Evolutionary conservation across 2,888 invertebrate genomes (phyloP).

Genomic region (Agrochola macilenta): DNA sequence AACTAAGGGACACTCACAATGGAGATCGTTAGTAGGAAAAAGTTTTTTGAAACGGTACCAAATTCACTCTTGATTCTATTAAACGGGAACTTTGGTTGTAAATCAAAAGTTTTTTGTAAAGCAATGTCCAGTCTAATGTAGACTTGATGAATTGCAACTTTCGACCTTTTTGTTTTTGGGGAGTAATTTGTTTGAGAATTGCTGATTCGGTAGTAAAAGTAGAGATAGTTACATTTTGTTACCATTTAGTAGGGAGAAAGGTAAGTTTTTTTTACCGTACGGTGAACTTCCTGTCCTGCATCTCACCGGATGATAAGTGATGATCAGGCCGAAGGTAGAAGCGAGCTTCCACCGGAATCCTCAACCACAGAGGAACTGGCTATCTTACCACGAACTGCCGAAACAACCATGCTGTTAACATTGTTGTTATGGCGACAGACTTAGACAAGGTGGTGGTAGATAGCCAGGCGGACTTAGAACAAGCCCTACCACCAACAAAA

Average conservation of each 20-base stretch:
- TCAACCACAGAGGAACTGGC: no score
- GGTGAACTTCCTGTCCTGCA: no score
- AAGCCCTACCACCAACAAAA: no score
- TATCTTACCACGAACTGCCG: no score
- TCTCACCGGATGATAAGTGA: no score
- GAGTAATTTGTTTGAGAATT: conserved; percentile 52
- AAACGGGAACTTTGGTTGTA: conserved; percentile 74
- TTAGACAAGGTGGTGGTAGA: no score
- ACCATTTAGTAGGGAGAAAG: background rate
- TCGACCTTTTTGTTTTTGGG: conserved; percentile 57
- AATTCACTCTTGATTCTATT: conserved; percentile 81
- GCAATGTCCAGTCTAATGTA: conserved; percentile 72
- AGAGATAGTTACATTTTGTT: conserved; percentile 21
- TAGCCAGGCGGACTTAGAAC: no score
- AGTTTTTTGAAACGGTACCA: conserved; percentile 79
- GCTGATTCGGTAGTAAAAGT: conserved; percentile 41
- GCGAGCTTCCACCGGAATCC: no score
- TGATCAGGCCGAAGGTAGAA: no score
- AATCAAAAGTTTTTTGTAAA: conserved; percentile 73
- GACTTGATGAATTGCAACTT: conserved; percentile 65
- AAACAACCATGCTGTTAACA: no score
- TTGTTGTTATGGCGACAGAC: no score
- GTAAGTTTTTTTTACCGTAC: no score
- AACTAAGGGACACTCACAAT: conserved; percentile 77
- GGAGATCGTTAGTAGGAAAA: conserved; percentile 76